Base-by-base conservation (phyloP, 2,797 vertebrate genomes). In the Taeniopygia guttata region DNA sequence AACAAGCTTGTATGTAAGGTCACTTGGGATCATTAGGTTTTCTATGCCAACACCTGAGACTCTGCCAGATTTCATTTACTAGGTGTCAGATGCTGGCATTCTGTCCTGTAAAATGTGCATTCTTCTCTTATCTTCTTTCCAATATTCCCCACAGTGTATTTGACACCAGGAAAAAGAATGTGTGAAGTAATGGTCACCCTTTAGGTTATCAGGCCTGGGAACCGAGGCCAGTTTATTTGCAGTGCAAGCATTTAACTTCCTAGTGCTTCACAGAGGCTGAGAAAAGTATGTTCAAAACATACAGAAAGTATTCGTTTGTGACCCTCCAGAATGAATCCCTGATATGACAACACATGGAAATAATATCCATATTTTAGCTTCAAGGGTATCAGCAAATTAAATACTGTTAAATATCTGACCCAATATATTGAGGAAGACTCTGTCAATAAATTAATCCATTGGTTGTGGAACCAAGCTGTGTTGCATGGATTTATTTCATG, bases 41-140 rank as follows among this genome's bases (percentile, higher is more conserved):
- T 62, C 81, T 54, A 82, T 70, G 67, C 59, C 56, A 89, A 0
- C 6, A 46, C 30, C 67, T 59, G 60, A 82, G 60, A 73, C 49
- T 84, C 36, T 42, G 45, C 22, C 63, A 64, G 25, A 70, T 91
- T 82, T 93, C 20, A 16, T 60, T 89, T 89, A 75, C 64, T 73
- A 42, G 30, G 10, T 42, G 40, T 18, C 54, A 38, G 27, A 32
- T 60, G 27, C 9, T 67, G 74, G 72, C 89, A 81, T 90, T 87
- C 19, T 1, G 20, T 77, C 81, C 72, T 36, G 49, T 1, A 1
- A 92, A 89, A 80, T 42, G 22, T 67, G 11, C 87, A 85, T 96
- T 95, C 73, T 93, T 95, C 78, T 92, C 95, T 96, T 95, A 95
- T 93, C 94, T 87, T 45, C 42, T 76, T 86, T 60, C 58, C 85